phyloP scores from a whole-genome alignment of 2,113 vertebrate species.

The Oryzias celebensis region DNA sequence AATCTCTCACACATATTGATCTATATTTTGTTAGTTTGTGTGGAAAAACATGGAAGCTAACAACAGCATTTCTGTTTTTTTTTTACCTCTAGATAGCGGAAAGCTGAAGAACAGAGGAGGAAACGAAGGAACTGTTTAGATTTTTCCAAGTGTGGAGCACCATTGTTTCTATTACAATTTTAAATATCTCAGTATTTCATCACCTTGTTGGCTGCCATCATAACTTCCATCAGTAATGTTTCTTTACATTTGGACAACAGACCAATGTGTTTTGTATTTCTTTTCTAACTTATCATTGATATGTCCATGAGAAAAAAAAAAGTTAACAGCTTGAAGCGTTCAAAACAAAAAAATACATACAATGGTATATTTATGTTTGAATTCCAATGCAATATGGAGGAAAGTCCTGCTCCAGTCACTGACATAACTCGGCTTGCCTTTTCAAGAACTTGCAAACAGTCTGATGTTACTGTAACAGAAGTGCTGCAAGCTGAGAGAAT shows the following conservation, averaged over 20 bases:
- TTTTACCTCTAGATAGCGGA: slow-evolving; percentile 85
- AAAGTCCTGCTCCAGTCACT: slow-evolving; percentile 61
- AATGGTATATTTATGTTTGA: slow-evolving; percentile 74
- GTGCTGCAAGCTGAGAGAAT: slow-evolving; percentile 80
- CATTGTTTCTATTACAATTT: slow-evolving; percentile 82
- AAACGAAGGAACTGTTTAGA: slow-evolving; percentile 66
- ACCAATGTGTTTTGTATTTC: slow-evolving; percentile 72
- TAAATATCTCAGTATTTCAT: slow-evolving; percentile 87
- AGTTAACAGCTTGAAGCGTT: slow-evolving; percentile 60
- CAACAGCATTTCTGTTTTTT: slow-evolving; percentile 1
- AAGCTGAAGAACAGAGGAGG: slow-evolving; percentile 85
- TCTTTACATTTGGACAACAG: slow-evolving; percentile 81
- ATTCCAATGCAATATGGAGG: slow-evolving; percentile 80
- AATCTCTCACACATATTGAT: not conserved
- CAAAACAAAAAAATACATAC: slow-evolving; percentile 53
- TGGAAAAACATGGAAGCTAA: not conserved
- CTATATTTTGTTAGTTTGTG: not conserved
- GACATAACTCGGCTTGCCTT: slow-evolving; percentile 62
- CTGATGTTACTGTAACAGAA: slow-evolving; percentile 75
- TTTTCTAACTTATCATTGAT: slow-evolving; percentile 71
- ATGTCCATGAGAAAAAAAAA: slow-evolving; percentile 59
- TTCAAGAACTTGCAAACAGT: slow-evolving; percentile 67
- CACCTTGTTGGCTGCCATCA: slow-evolving; percentile 85
- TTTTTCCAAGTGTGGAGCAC: slow-evolving; percentile 75
- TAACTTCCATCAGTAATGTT: slow-evolving; percentile 80